These are phyloP conservation scores for Rhinichthys osculus DNA, from an alignment of 2,797 vertebrate genomes.

Conservation along the genomic window DNA sequence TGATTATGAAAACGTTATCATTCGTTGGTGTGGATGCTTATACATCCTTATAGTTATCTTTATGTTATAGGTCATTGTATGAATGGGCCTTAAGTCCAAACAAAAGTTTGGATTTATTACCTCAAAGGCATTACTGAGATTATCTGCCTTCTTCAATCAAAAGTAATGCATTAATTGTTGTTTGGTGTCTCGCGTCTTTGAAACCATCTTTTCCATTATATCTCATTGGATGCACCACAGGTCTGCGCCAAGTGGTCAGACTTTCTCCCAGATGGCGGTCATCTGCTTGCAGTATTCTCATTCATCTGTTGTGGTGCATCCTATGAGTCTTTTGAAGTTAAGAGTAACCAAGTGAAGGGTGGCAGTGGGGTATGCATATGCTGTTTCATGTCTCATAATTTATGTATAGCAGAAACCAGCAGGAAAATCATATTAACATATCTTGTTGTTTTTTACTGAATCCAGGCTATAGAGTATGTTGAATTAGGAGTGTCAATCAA, in stretches of 20 bases:
- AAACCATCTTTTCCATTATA: slow-evolving; percentile 55
- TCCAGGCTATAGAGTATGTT: background rate
- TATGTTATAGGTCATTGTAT: background rate
- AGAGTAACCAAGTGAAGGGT: slow-evolving; percentile 34
- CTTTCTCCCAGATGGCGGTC: slow-evolving; percentile 82
- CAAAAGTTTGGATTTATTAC: background rate
- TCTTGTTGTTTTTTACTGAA: slow-evolving; percentile 30
- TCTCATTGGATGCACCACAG: slow-evolving; percentile 42
- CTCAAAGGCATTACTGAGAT: background rate
- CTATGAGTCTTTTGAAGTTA: slow-evolving; percentile 60
- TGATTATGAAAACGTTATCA: background rate
- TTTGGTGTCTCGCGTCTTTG: slow-evolving; percentile 18
- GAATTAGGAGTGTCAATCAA: background rate
- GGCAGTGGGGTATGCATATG: slow-evolving; percentile 55
- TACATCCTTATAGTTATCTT: background rate
- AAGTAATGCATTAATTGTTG: slow-evolving; percentile 5
- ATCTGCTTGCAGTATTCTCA: slow-evolving; percentile 80
- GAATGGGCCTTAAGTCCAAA: background rate
- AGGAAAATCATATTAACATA: slow-evolving; percentile 48
- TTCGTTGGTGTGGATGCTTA: background rate
- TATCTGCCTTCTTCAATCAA: background rate
- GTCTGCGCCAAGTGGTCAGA: slow-evolving; percentile 46
- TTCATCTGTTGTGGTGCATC: slow-evolving; percentile 76
- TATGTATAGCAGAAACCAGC: slow-evolving; percentile 46
- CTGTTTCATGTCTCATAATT: slow-evolving; percentile 58